Base-by-base conservation (phyloP, 2,113 vertebrate species). In the Caretta caretta region DNA sequence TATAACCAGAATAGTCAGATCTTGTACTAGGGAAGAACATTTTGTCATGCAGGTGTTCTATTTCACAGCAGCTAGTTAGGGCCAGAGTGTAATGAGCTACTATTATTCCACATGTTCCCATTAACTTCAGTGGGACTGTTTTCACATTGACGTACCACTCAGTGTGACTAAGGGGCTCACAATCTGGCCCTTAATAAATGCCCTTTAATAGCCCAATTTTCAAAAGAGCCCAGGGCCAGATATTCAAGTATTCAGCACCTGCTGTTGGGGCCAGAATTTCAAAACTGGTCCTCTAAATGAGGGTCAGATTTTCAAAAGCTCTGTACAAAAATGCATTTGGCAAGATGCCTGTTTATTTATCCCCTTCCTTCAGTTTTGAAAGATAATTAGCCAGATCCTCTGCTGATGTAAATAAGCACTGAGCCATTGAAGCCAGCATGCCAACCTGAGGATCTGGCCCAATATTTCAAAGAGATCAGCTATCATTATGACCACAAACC, bases 271-370 rank as follows among this genome's bases (percentile, higher is more conserved):
- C 8, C 35, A 72, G n/a, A 72, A 72, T 72, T 38, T 72, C n/a
- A 72, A 19, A 22, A 38, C n/a, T n/a, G 17, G 38, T 72, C 20
- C 65, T 38, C 65, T 72, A 38, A 65, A 88, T 50, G 25, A 90
- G 38, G 35, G 49, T 35, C 19, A 92, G 81, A 20, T 87, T 48
- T 53, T 35, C 50, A 80, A 24, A 81, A 95, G 48, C 90, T n/a
- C 75, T 85, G n/a, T 90, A 54, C 46, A 75, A 93, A 80, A 93
- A 84, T 95, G 38, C 51, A 53, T 93, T 95, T 95, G 57, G 76
- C 78, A 91, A 49, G 8, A 14, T 69, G 84, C 31, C 4, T 31
- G 69, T 92, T 90, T 93, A 86, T 87, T 91, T 94, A 90, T 87
- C 42, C 13, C 42, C 29, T 90, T 90, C 65, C 79, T 93, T 89